phyloP scores from a whole-genome alignment of 2,888 invertebrate species.

The Lasioglossum pauxillum region DNA sequence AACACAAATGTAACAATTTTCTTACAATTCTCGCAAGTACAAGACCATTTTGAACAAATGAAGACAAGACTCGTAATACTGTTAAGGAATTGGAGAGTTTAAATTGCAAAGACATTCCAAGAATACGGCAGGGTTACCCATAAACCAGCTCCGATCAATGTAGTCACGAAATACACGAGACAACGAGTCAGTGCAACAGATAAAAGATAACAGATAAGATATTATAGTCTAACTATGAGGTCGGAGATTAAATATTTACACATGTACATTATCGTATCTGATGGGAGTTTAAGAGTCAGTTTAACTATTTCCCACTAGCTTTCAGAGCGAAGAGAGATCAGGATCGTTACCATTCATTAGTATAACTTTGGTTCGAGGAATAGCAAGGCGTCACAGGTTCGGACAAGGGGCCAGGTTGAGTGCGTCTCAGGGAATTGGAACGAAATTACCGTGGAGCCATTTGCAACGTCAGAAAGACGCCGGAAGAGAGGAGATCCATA shows the following conservation, averaged over 20 bases:
- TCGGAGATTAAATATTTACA: background rate
- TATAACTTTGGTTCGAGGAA: background rate
- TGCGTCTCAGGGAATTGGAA: conserved; percentile 39
- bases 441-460: conserved; percentile 62
- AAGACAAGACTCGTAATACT: background rate
- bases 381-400: conserved; percentile 1
- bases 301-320: background rate
- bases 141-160: background rate
- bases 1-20: background rate
- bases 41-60: background rate
- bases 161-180: background rate
- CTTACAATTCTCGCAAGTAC: background rate
- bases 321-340: background rate
- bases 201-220: conserved; percentile 1
- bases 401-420: conserved; percentile 4
- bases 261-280: background rate
- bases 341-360: background rate
- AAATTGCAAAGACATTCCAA: background rate
- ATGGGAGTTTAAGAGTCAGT: background rate
- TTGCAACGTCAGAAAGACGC: conserved; percentile 52
- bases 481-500: conserved; percentile 40
- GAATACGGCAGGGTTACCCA: background rate
- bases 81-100: background rate
- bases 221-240: conserved; percentile 6
- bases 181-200: background rate